These are phyloP conservation scores for Brachyptera putata DNA, from an alignment of 2,888 invertebrate species.

Conservation along the genomic window DNA sequence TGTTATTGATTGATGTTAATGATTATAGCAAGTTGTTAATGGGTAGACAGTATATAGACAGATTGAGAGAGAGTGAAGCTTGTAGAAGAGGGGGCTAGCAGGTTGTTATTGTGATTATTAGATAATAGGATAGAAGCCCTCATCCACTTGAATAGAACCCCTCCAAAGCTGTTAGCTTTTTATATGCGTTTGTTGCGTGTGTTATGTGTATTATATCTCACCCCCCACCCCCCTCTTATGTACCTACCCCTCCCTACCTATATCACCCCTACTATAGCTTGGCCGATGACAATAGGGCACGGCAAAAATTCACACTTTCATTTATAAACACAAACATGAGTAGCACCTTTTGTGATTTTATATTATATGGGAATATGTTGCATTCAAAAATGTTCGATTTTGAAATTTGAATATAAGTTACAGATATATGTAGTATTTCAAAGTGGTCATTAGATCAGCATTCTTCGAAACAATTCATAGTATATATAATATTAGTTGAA, in stretches of 20 bases:
- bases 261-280: conserved; percentile 6
- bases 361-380: too few species aligned
- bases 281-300: conserved; percentile 6
- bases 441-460: too few species aligned
- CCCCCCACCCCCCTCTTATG: too few species aligned
- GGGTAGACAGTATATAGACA: conserved; percentile 8
- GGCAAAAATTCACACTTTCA: too few species aligned
- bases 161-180: conserved; percentile 19
- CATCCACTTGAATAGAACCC: conserved; percentile 20
- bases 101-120: conserved; percentile 21
- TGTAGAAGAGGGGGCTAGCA: conserved; percentile 12
- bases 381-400: too few species aligned
- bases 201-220: not conserved
- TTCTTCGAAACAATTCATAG: too few species aligned
- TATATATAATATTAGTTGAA: too few species aligned
- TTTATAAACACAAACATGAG: too few species aligned
- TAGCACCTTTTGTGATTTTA: too few species aligned
- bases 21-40: conserved; percentile 17
- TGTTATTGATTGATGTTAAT: conserved; percentile 21
- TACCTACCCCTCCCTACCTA: too few species aligned
- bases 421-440: too few species aligned
- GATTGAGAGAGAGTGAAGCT: conserved; percentile 6
- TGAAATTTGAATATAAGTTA: too few species aligned
- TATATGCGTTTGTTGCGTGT: conserved; percentile 20
- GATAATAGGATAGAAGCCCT: conserved; percentile 18